A percentile compares a stretch with the other conserved stretches of the same genome.
These are phyloP conservation scores for Monomorium pharaonis DNA, from an alignment of 1,140 invertebrate genomes.

Conservation along the genomic window DNA sequence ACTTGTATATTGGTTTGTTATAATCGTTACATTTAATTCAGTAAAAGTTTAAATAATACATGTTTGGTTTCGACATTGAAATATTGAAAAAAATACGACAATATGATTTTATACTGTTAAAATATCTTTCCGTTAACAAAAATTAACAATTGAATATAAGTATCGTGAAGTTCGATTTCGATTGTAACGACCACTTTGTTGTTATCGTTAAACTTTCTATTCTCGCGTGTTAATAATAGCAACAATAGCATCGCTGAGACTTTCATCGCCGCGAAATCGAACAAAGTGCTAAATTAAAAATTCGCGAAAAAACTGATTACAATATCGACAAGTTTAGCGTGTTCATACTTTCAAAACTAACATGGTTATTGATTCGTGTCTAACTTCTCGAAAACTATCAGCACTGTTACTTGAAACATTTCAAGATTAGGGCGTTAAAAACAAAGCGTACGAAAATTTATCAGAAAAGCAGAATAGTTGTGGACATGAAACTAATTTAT, in stretches of 20 bases:
- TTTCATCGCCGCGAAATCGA: constrained; percentile 28
- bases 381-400: constrained; percentile 9
- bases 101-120: not conserved
- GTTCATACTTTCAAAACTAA: not conserved
- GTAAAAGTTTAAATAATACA: not conserved
- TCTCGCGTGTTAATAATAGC: constrained; percentile 7
- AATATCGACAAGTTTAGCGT: not conserved
- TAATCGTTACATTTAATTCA: not conserved
- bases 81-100: not conserved
- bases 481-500: not conserved
- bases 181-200: not conserved
- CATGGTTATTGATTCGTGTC: constrained; percentile 33
- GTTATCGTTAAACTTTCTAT: constrained; percentile 23
- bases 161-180: not conserved
- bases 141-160: not conserved
- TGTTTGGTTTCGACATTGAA: not conserved
- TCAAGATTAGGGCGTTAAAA: not conserved
- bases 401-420: not conserved
- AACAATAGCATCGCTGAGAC: not conserved
- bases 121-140: not conserved
- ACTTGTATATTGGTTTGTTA: not conserved
- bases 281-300: constrained; percentile 33
- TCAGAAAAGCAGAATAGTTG: not conserved
- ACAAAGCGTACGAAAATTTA: not conserved
- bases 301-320: not conserved